phyloP scores from a whole-genome alignment of 2,797 vertebrate species.

The Anas flavirostris region DNA sequence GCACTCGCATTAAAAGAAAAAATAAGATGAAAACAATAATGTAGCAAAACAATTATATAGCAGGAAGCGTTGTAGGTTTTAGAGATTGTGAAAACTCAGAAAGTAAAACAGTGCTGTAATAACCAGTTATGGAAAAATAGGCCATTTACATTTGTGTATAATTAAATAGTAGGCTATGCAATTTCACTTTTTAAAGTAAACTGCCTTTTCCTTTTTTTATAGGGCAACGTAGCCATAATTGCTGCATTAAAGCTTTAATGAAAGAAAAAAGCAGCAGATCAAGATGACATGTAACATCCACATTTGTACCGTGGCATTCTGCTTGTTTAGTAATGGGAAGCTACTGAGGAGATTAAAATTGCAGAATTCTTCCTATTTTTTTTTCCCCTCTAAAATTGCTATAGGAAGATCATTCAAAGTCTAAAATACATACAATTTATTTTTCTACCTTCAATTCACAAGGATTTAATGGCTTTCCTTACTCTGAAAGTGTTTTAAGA shows the following conservation, averaged over 20 bases:
- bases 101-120: conserved; percentile 88
- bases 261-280: conserved; percentile 84
- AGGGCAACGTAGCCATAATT: conserved; percentile 85
- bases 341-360: conserved; percentile 83
- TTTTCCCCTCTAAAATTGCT: conserved; percentile 61
- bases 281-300: conserved; percentile 81
- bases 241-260: conserved; percentile 87
- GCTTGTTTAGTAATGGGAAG: conserved; percentile 83
- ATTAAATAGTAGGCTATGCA: conserved; percentile 89
- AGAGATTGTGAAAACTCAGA: conserved; percentile 87
- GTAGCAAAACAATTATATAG: conserved; percentile 91
- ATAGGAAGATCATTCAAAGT: conserved; percentile 78
- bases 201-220: conserved; percentile 85
- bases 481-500: conserved; percentile 57
- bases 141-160: conserved; percentile 88
- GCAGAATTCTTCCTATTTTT: conserved; percentile 78
- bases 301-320: conserved; percentile 76
- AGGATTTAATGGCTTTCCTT: conserved; percentile 75
- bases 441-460: conserved; percentile 76
- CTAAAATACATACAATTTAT: conserved; percentile 79
- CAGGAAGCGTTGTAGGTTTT: conserved; percentile 86
- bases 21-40: conserved; percentile 91
- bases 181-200: conserved; percentile 89
- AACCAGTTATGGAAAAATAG: conserved; percentile 89
- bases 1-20: conserved; percentile 88